These are phyloP conservation scores for Drosophila parthenogenetica DNA, from an alignment of 2,888 invertebrate species.

Conservation along the genomic window DNA sequence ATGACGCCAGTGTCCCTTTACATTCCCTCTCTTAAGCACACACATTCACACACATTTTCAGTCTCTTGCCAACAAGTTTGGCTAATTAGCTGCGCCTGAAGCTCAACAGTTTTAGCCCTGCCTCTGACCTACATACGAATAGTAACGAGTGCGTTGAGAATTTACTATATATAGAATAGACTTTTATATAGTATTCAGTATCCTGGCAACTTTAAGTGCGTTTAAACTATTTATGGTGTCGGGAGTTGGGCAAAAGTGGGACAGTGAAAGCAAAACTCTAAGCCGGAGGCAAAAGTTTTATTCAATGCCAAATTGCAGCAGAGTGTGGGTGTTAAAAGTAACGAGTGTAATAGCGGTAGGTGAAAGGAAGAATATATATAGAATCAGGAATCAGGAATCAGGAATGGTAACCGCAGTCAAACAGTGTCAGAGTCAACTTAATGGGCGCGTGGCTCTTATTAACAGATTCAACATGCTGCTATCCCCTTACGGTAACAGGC, in stretches of 20 bases:
- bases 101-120: slow-evolving; percentile 35
- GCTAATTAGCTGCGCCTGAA: slow-evolving; percentile 70
- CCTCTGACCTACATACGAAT: slow-evolving; percentile 52
- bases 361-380: neutral
- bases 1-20: slow-evolving; percentile 20
- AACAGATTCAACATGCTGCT: slow-evolving; percentile 69
- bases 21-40: neutral
- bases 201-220: slow-evolving; percentile 53
- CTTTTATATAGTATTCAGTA: slow-evolving; percentile 7
- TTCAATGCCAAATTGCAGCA: slow-evolving; percentile 52
- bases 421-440: slow-evolving; percentile 47
- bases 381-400: neutral
- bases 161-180: slow-evolving; percentile 19
- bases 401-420: slow-evolving; percentile 37
- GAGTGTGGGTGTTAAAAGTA: slow-evolving; percentile 15
- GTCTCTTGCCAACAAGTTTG: slow-evolving; percentile 54
- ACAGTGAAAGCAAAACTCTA: neutral
- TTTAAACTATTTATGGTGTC: slow-evolving; percentile 62
- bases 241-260: neutral
- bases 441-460: slow-evolving; percentile 74
- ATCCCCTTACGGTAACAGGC: slow-evolving; percentile 17
- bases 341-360: slow-evolving; percentile 9
- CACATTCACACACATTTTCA: neutral
- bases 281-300: slow-evolving; percentile 47
- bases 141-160: slow-evolving; percentile 11